These are phyloP conservation scores for Ophraella communa DNA, from an alignment of 2,888 invertebrate species.

Conservation along the genomic window DNA sequence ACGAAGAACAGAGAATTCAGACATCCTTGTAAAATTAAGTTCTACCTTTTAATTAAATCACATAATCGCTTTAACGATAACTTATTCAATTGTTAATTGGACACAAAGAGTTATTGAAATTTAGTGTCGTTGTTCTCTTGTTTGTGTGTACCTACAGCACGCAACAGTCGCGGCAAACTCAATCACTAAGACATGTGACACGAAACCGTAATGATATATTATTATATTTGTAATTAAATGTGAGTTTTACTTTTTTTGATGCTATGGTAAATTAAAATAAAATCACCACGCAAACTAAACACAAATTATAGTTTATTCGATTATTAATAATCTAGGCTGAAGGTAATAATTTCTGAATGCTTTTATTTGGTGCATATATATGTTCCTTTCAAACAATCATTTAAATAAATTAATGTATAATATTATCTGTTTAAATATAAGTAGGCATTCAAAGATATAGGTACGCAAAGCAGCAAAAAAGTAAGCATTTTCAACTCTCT, in stretches of 20 bases:
- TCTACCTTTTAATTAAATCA: constrained; percentile 27
- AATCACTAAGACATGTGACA: constrained; percentile 1
- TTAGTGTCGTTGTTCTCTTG: constrained; percentile 15
- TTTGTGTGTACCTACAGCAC: constrained; percentile 22
- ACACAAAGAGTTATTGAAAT: constrained; percentile 31
- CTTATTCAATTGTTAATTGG: constrained; percentile 30
- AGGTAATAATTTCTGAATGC: too few species aligned
- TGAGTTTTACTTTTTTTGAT: background rate
- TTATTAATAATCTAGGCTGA: too few species aligned
- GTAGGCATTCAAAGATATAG: too few species aligned
- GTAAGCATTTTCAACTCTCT: too few species aligned
- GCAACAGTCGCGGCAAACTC: constrained; percentile 10
- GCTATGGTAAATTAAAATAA: background rate
- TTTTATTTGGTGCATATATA: too few species aligned
- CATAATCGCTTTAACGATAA: constrained; percentile 19
- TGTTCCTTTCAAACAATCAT: too few species aligned
- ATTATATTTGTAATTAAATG: constrained; percentile 2
- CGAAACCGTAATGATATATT: constrained; percentile 1
- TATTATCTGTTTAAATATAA: too few species aligned
- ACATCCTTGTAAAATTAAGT: constrained; percentile 17
- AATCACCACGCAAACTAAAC: background rate
- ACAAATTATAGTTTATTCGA: background rate
- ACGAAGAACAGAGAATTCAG: constrained; percentile 6
- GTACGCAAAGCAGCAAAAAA: too few species aligned
- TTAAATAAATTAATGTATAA: too few species aligned